Evolutionary conservation across 2,797 vertebrate genomes (phyloP), one percentile per base, ranked within the genome.

Genomic region (Hozukius guyotensis): DNA sequence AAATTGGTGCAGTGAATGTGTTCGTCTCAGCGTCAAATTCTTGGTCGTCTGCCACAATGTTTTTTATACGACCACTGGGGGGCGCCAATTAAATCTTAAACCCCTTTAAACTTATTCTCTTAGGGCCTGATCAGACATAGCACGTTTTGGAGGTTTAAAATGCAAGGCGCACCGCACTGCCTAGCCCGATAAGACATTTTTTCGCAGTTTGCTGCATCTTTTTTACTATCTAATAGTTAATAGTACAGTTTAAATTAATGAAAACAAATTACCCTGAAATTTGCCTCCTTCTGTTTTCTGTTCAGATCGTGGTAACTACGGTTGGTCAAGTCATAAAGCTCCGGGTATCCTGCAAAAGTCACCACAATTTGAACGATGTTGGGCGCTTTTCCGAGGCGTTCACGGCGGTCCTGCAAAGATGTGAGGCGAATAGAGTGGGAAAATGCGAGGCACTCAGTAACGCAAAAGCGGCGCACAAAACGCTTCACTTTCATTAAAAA

Each of bases 281-380:
- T 20, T 49, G 42, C 16, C 42, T 20, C 46, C 46, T 49, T 18
- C 16, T 20, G 46, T 20, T 49, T 49, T 20, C 18, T 49, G 18
- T 49, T 49, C 7, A 49, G 18, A 49, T 49, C 0, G 0, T 49
- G 46, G 46, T 20, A 49, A 49, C 16, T 49, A 49, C 0, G 46
- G 0, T 49, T 49, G 46, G 46, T 20, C 20, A 46, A 46, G 16
- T 49, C 16, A 49, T 0, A 49, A 18, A 49, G 18, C 18, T 49
- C 0, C 0, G 16, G 16, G 3, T 18, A 60, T 60, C 59, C 59
- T 11, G 59, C 29, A 9, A 60, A 29, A 60, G 56, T 57, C 56
- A 25, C 25, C 56, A 27, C 56, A 8, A 8, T 42, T 13, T 46
- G 16, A 46, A 46, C 7, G 0, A 46, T 46, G 42, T 18, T 18